Percentiles rank a stretch among this genome's conserved stretches.
Evolutionary conservation across 2,888 invertebrate genomes (phyloP).

Genomic region (Eupithecia inturbata): DNA sequence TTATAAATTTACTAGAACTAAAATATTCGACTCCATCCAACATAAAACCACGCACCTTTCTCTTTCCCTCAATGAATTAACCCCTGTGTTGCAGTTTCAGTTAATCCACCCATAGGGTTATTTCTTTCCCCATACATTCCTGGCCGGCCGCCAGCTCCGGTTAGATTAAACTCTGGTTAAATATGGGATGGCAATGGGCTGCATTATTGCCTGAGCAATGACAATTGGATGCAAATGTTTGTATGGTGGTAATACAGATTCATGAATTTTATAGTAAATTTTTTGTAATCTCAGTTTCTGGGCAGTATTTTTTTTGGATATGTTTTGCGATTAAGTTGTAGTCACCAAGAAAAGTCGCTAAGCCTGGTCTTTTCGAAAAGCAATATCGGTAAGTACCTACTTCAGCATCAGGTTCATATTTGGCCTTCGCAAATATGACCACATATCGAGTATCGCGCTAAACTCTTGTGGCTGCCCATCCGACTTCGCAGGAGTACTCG

Average conservation of each 20-base stretch:
- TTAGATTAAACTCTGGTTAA: neutral
- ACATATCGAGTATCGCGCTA: too few species aligned
- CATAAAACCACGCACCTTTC: neutral
- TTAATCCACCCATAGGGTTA: conserved; percentile 1
- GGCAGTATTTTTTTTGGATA: too few species aligned
- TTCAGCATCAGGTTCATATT: too few species aligned
- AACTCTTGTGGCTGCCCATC: too few species aligned
- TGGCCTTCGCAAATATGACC: too few species aligned
- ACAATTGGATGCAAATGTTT: neutral
- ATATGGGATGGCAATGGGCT: neutral
- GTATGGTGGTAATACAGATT: neutral
- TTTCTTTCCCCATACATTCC: conserved; percentile 5
- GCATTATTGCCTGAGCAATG: neutral
- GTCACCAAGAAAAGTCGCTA: too few species aligned
- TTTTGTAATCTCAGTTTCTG: too few species aligned
- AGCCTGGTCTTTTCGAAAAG: too few species aligned
- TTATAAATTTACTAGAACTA: too few species aligned
- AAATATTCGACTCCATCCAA: neutral
- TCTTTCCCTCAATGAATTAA: neutral
- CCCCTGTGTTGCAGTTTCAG: neutral
- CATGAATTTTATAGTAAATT: neutral
- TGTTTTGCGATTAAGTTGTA: too few species aligned
- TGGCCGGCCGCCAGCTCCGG: neutral
- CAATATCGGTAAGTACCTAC: too few species aligned
- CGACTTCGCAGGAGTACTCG: too few species aligned